Percentiles rank a stretch among this genome's conserved stretches.
Evolutionary conservation across 2,888 invertebrate genomes (phyloP).

Genomic region (Celastrina argiolus): DNA sequence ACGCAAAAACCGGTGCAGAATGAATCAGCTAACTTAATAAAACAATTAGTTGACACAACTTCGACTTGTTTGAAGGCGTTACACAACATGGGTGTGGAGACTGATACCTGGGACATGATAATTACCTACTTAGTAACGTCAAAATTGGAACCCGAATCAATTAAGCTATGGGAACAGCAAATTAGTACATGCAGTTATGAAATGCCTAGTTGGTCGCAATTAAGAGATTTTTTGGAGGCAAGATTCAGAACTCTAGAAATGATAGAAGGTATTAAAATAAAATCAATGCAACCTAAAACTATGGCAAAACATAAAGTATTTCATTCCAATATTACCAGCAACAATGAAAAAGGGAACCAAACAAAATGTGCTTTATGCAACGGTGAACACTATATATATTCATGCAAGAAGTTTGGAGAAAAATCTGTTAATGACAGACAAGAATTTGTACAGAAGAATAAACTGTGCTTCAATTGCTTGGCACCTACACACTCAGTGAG

Average conservation of each 20-base stretch:
- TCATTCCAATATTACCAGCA: too few relatives aligned
- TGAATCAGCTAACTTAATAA: constrained; percentile 29
- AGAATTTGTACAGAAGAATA: too few relatives aligned
- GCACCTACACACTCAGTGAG: too few relatives aligned
- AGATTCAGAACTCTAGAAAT: constrained; percentile 30
- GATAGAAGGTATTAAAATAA: too few relatives aligned
- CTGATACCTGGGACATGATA: constrained; percentile 30
- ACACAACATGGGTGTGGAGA: constrained; percentile 29
- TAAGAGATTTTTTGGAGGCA: constrained; percentile 26
- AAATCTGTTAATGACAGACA: too few relatives aligned
- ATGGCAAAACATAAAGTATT: too few relatives aligned
- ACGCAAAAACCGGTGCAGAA: constrained; percentile 24
- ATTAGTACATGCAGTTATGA: not conserved
- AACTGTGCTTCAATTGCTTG: too few relatives aligned
- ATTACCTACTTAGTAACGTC: constrained; percentile 30
- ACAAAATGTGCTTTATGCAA: too few relatives aligned
- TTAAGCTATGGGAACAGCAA: constrained; percentile 27
- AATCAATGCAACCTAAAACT: too few relatives aligned
- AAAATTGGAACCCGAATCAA: constrained; percentile 30
- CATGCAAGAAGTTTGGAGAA: too few relatives aligned
- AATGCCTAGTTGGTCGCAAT: constrained; percentile 23
- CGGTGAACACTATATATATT: too few relatives aligned
- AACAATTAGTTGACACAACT: constrained; percentile 32
- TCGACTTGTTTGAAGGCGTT: constrained; percentile 30
- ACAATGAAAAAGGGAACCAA: too few relatives aligned